Base-by-base conservation (phyloP, 1,140 invertebrate species). In the Lucilia sericata region DNA sequence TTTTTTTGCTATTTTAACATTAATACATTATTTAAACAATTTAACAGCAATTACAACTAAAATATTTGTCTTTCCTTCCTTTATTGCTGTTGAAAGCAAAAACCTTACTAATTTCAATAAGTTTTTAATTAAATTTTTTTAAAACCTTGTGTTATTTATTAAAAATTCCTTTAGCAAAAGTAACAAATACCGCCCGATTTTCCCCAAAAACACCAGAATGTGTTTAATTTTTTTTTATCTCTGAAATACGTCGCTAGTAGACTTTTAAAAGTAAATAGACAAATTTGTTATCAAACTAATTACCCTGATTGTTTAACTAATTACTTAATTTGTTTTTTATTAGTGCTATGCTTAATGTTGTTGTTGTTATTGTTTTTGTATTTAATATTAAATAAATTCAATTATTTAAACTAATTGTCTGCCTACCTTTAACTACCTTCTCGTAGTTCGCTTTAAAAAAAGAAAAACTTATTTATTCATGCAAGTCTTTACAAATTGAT, bases 41-140 rank as follows among this genome's bases (percentile, higher is more conserved):
- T 42, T 42, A 42, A 10, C 42, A 42, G 42, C 42, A 42, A 42
- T 42, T 42, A 42, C 42, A 42, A 42, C 42, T 42, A 42, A 30
- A 42, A 42, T 42, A 42, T 42, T 42, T 42, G 42, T 42, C 5
- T 42, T 42, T 42, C 0, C 25, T 30, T 30, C 25, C 25, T 30
- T 30, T 30, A 30, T 30, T 3, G 3, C 25, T 30, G 25, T 30
- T 30, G 1, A 42, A 42, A 42, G 5, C 2, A 42, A 42, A 5
- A 1, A 42, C 5, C 5, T 42, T n/a, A n/a, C 74, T 42, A 84
- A 82, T 76, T 82, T 76, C 84, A 65, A 82, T 84, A 84, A 42
- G 60, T 55, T 82, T 84, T 82, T 84, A 84, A 84, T 84, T 84
- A 84, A 84, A 49, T 82, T 2, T 30, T n/a, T 82, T 84, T 82